These are phyloP conservation scores for Clusia tigrina DNA, from an alignment of 2,888 invertebrate species.

Conservation along the genomic window DNA sequence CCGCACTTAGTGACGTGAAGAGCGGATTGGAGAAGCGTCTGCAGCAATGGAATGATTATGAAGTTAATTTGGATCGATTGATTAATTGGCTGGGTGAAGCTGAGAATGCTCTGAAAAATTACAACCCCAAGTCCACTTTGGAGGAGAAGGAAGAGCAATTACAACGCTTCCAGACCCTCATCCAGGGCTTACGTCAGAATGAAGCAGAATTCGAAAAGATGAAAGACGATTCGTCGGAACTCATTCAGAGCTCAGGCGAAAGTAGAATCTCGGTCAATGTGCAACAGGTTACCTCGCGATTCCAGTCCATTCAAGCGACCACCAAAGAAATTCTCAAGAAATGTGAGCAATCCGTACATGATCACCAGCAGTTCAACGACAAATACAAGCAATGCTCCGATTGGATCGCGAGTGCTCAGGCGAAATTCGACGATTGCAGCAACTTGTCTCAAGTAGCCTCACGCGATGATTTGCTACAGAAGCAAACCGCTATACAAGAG, in stretches of 20 bases:
- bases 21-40: slow-evolving; percentile 83
- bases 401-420: slow-evolving; percentile 80
- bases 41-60: slow-evolving; percentile 91
- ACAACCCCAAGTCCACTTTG: slow-evolving; percentile 80
- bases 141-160: slow-evolving; percentile 92
- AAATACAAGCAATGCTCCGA: slow-evolving; percentile 85
- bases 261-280: slow-evolving; percentile 86
- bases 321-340: slow-evolving; percentile 91
- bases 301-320: slow-evolving; percentile 88
- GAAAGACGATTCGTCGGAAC: slow-evolving; percentile 83
- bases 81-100: slow-evolving; percentile 86
- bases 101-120: slow-evolving; percentile 85
- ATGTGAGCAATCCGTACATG: slow-evolving; percentile 86
- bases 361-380: slow-evolving; percentile 81
- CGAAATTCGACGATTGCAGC: slow-evolving; percentile 74
- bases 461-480: slow-evolving; percentile 74
- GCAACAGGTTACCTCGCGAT: slow-evolving; percentile 88
- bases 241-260: slow-evolving; percentile 86
- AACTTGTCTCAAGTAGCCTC: slow-evolving; percentile 71
- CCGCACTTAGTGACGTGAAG: slow-evolving; percentile 79
- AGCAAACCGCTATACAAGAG: slow-evolving; percentile 76
- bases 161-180: slow-evolving; percentile 86
- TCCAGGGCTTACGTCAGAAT: slow-evolving; percentile 80
- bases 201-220: slow-evolving; percentile 88
- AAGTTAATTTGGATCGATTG: slow-evolving; percentile 82